Conservation (phyloP, 2,797 vertebrate species). For the Anguilla marmorata region DNA sequence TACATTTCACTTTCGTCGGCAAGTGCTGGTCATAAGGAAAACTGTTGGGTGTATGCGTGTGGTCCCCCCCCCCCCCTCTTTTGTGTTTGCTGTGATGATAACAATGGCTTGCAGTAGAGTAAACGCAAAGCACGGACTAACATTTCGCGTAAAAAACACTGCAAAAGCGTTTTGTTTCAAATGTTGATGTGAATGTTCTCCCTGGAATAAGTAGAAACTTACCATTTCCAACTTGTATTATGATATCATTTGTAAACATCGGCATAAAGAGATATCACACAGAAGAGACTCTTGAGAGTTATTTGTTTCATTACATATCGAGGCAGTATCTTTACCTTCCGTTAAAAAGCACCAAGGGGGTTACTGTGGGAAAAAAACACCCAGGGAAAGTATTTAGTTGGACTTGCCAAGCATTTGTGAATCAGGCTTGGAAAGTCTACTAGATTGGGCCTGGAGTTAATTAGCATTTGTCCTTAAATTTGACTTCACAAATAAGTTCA, state of each 20-base stretch:
- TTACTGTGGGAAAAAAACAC: background rate
- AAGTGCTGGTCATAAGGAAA: background rate
- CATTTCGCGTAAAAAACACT: background rate
- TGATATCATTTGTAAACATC: background rate
- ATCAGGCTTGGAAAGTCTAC: background rate
- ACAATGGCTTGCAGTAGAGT: background rate
- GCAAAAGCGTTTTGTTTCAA: background rate
- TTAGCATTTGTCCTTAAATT: background rate
- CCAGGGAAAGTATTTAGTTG: background rate
- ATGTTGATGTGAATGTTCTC: background rate
- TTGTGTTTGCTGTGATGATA: background rate
- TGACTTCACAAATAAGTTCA: background rate
- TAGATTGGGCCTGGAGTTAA: background rate
- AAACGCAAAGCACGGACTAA: background rate
- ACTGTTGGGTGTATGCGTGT: background rate
- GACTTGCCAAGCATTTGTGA: conserved; percentile 6
- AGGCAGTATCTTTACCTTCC: background rate
- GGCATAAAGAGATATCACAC: background rate
- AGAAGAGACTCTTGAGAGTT: background rate
- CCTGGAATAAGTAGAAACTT: background rate
- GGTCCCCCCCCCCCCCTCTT: background rate
- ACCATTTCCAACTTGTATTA: background rate
- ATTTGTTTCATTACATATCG: background rate
- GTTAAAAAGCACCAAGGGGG: background rate
- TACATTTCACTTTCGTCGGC: background rate